Evolutionary conservation across 2,888 invertebrate genomes (phyloP).

Genomic region (Pasiphila rectangulata): DNA sequence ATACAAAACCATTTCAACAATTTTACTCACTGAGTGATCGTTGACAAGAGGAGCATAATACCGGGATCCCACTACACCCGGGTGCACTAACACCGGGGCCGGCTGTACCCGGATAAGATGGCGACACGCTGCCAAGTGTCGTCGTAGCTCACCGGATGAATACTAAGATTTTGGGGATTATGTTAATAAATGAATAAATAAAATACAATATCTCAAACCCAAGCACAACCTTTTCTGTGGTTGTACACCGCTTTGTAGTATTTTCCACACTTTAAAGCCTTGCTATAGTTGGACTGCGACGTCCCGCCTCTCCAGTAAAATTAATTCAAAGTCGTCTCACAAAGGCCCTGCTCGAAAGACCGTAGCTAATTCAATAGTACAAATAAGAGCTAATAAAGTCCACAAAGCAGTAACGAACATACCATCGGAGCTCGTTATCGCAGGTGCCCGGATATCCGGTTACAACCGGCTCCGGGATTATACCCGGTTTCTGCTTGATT

Average conservation of each 20-base stretch:
- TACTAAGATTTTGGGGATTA: no score
- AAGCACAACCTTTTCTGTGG: no score
- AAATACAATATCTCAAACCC: no score
- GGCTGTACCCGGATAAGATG: conserved; percentile 27
- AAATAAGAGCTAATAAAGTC: conserved; percentile 18
- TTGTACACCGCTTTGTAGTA: no score
- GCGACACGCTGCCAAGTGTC: conserved; percentile 22
- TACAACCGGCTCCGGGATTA: conserved; percentile 72
- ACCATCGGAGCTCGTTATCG: conserved; percentile 61
- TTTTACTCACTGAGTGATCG: no score
- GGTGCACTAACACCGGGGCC: conserved; percentile 7
- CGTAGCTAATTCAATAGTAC: conserved; percentile 25
- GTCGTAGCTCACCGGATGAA: neutral
- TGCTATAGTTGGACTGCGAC: no score
- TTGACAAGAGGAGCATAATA: no score
- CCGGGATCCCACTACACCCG: no score
- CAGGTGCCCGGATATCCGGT: conserved; percentile 71
- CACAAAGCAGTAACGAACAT: conserved; percentile 26
- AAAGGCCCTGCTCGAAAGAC: conserved; percentile 6
- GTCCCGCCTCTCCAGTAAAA: neutral
- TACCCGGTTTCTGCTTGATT: conserved; percentile 72
- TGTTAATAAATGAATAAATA: no score
- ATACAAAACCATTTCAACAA: no score
- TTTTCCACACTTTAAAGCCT: no score
- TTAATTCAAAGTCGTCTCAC: neutral